These are phyloP conservation scores for Heterodera carotae DNA, from an alignment of 1,140 invertebrate species.

Conservation along the genomic window DNA sequence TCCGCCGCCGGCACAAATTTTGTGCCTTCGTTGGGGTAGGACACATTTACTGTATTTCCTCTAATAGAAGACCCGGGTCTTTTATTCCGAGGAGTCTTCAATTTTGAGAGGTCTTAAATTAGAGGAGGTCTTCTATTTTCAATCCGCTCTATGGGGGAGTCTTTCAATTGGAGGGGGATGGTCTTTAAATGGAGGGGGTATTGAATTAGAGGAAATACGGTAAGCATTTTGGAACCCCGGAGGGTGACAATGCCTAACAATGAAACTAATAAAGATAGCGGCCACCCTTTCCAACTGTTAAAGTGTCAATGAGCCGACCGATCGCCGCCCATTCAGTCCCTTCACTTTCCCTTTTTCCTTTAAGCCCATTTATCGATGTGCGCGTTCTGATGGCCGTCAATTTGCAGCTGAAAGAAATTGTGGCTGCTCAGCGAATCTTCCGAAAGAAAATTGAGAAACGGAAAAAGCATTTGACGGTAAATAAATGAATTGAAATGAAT, in stretches of 20 bases:
- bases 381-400: constrained; percentile 33
- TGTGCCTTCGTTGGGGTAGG: background rate
- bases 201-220: background rate
- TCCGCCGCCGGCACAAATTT: background rate
- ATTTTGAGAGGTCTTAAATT: no score
- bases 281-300: no score
- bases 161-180: background rate
- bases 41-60: no score
- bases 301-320: no score
- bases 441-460: constrained; percentile 46
- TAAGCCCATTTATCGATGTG: background rate
- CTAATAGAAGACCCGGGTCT: no score
- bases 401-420: constrained; percentile 43
- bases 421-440: constrained; percentile 43
- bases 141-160: no score
- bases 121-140: no score
- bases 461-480: constrained; percentile 39
- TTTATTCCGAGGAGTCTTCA: no score
- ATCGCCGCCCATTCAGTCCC: background rate
- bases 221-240: background rate
- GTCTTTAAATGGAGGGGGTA: background rate
- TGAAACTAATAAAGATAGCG: no score
- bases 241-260: background rate
- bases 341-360: constrained; percentile 2
- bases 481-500: background rate